A percentile compares a stretch with the other conserved stretches of the same genome.
These are phyloP conservation scores for Drosophila conformis DNA, from an alignment of 2,888 invertebrate species.

Conservation along the genomic window DNA sequence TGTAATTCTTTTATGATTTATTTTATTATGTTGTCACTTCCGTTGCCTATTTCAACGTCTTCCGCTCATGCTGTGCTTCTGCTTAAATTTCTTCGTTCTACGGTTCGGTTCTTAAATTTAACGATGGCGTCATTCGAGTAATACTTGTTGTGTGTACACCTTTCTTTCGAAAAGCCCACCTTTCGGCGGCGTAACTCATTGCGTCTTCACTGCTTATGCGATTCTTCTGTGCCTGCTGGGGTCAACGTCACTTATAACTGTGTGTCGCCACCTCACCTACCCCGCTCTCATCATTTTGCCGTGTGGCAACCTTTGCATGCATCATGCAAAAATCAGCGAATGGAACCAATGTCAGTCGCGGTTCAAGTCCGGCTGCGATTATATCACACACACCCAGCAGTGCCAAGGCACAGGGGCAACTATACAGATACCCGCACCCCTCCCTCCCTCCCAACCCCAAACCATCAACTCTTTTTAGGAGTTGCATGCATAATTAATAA, in stretches of 20 bases:
- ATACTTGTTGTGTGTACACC: conserved; percentile 53
- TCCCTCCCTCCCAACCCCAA: too few species aligned
- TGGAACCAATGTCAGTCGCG: conserved; percentile 73
- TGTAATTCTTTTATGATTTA: conserved; percentile 26
- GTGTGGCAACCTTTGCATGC: conserved; percentile 54
- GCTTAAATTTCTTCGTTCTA: conserved; percentile 13
- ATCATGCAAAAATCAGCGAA: conserved; percentile 69
- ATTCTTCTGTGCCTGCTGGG: conserved; percentile 41
- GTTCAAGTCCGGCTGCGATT: conserved; percentile 65
- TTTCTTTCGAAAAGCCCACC: conserved; percentile 55
- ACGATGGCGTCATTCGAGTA: conserved; percentile 53
- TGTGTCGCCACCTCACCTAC: not conserved
- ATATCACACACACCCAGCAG: conserved; percentile 43
- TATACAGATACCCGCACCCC: conserved; percentile 15
- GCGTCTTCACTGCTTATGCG: conserved; percentile 3
- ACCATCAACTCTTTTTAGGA: conserved; percentile 7
- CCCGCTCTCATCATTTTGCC: not conserved
- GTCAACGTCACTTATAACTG: conserved; percentile 46
- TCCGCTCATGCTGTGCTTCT: conserved; percentile 27
- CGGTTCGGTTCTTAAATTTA: conserved; percentile 35
- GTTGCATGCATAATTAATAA: conserved; percentile 68
- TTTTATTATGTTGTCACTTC: conserved; percentile 33
- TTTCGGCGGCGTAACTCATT: conserved; percentile 51
- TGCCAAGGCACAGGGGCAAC: conserved; percentile 32
- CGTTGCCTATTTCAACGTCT: conserved; percentile 33